Evolutionary conservation across 2,113 vertebrate genomes (phyloP).

Genomic region (Terrapene triunguis): DNA sequence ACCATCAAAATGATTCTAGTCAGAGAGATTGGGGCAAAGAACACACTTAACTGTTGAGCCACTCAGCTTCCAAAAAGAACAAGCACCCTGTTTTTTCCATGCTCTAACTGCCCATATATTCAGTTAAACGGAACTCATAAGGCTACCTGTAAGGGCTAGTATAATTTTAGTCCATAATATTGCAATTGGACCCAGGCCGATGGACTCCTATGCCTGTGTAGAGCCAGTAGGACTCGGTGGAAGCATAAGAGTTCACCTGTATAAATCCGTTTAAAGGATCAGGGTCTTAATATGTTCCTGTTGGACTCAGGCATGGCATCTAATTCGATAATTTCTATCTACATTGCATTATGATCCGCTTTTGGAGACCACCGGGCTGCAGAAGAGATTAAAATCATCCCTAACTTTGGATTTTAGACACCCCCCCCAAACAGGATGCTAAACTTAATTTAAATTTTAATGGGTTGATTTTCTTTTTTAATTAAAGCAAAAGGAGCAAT

Average conservation of each 20-base stretch:
- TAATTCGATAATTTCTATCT: background rate
- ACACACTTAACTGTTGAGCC: background rate
- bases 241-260: background rate
- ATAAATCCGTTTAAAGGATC: background rate
- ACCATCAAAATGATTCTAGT: background rate
- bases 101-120: background rate
- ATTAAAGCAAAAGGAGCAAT: background rate
- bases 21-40: background rate
- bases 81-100: background rate
- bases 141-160: background rate
- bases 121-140: background rate
- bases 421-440: background rate
- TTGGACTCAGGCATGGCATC: background rate
- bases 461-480: background rate
- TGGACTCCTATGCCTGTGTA: background rate
- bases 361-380: background rate
- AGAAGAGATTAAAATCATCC: background rate
- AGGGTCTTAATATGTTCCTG: background rate
- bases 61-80: constrained; percentile 18
- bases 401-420: background rate
- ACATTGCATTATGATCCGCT: background rate
- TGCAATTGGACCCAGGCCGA: background rate
- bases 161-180: background rate
- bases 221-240: background rate
- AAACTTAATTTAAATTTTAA: background rate